Base-by-base conservation (phyloP, 2,113 vertebrate species). In the Dascyllus trimaculatus region DNA sequence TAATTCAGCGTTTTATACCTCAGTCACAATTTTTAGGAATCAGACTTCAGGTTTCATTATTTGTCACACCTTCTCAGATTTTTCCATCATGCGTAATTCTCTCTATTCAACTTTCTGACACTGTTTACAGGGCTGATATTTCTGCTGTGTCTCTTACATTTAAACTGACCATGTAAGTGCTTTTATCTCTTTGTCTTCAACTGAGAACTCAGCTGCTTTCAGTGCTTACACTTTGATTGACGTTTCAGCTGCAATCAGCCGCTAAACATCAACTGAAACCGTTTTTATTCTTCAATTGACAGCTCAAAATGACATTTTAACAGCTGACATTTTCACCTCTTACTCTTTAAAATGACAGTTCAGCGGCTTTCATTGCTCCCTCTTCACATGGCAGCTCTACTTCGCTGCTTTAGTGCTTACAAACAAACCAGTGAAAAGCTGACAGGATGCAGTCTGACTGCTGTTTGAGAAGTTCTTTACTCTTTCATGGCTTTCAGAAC, bases 1-100 rank as follows among this genome's bases (percentile, higher is more conserved):
- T 43, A 6, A 22, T 14, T 68, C 51, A 68, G 52, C 51, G 40
- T 43, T 40, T 5, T 18, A 56, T 3, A 43, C 40, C 40, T 43
- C 65, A 35, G 32, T 56, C 35, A 68, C 32, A 69, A 38, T 45
- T 26, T 68, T 29, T 45, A 69, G 40, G 56, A 69, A 57, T 57
- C 38, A 0, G 38, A 35, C 35, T n/a, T 21, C 52, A 56, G 22
- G 6, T 26, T 56, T 69, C 26, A 26, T 69, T 56, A 15, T 69
- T 69, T 56, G 54, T 45, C 52, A 4, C 49, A 25, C 49, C 14
- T 38, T 24, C 49, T 53, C 32, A 67, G 21, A 53, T 53, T 43
- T 67, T 43, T 35, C 24, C 35, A 35, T 35, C 32, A 10, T 35
- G 32, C 7, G 8, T 35, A 35, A 7, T 35, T 35, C 32, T 35